Evolutionary conservation across 2,888 invertebrate genomes (phyloP), one percentile per base, ranked within the genome.

Genomic region (Parapristionchus giblindavisi): DNA sequence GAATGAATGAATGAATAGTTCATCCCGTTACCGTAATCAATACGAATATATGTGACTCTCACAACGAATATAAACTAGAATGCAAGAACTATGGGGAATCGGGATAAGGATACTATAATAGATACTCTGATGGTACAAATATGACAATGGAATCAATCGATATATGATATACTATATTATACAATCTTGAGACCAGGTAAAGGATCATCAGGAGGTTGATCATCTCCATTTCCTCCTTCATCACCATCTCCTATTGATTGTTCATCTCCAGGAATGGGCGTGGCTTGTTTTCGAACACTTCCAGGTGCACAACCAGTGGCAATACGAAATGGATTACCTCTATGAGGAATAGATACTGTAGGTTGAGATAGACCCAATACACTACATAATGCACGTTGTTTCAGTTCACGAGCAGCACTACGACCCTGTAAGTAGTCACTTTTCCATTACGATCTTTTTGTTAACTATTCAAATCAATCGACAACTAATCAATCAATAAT

Each of bases 331-430:
- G 84, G 83, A 73, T 84, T 84, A 40, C 76, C 65, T 27, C 80
- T 71, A 21, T 36, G 56, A n/a, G 34, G 68, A 29, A 34, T 32
- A 24, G 36, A 34, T 34, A 21, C 58, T 14, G 75, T 76, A 24
- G 71, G 52, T 21, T 73, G 76, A 0, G 76, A 79, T 8, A 85
- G 77, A 21, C 97, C 96, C 29, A 99, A 90, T 14, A 98, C 90
- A 48, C 93, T 92, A 0, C 95, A 96, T 75, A 98, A 97, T 89
- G 95, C 94, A 87, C 93, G 93, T 93, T 98, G 94, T 89, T 98
- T 98, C 90, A 95, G 94, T 87, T 96, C 96, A 0, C 98, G 92
- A 0, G 97, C 95, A 89, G 95, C 96, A 85, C 94, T 93, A 48
- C 95, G 92, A 38, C 96, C 96, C 85, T 79, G 81, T 29, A 81